Base-by-base conservation (phyloP, 2,888 invertebrate species). In the Nomada lathburiana region DNA sequence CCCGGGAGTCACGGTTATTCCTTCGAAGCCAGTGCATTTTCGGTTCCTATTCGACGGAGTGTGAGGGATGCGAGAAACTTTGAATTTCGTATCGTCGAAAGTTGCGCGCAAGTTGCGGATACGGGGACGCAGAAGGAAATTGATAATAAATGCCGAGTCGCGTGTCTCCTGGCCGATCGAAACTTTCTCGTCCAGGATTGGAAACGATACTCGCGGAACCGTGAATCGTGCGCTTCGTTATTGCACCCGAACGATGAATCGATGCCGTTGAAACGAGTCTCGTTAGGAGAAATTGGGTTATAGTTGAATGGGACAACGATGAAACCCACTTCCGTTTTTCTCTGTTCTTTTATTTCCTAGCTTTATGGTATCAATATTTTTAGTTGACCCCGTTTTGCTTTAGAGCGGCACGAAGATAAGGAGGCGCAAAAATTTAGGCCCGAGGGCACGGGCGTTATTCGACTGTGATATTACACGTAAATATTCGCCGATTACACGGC, bases 1-100 rank as follows among this genome's bases (percentile, higher is more conserved):
- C 23, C 68, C 29, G 50, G 18, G 20, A 53, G 50, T 13, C 59
- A 50, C 67, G 53, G 74, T 84, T 84, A 84, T 82, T 86, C 82
- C 81, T 16, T 16, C 52, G 20, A 20, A 36, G 52, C 11, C 26
- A 57, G 69, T 82, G 68, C 67, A 70, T 76, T 80, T 80, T 71
- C 74, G 64, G 23, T 53, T 71, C 63, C 82, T 47, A 10, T 26
- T 16, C 10, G 68, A 23, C 59, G 16, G 60, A 53, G 55, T 67
- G 76, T 29, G 70, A 64, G 53, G 63, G 26, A 55, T 18, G 47
- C 53, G 69, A 44, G 26, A 69, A 81, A 84, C 70, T 78, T 53
- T 47, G 36, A 55, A 71, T 74, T 71, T 68, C 68, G 50, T 81
- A 72, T 81, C 64, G 65, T 53, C 57, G 18, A 68, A 75, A 80